These are phyloP conservation scores for Dorcus hopei DNA, from an alignment of 2,888 invertebrate species.

Conservation along the genomic window DNA sequence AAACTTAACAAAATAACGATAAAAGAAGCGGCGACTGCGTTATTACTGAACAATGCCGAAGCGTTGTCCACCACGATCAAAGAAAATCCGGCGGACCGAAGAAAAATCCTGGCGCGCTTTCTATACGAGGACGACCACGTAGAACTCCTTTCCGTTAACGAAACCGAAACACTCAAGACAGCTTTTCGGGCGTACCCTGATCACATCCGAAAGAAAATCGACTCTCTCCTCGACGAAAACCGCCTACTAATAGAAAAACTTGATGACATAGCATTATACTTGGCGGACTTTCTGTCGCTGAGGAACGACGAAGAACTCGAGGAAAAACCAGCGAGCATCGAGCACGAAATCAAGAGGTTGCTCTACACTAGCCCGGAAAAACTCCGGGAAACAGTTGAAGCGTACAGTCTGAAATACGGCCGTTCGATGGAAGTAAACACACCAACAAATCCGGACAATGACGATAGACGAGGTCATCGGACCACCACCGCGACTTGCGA, in stretches of 20 bases:
- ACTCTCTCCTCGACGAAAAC: neutral
- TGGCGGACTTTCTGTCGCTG: conserved; percentile 7
- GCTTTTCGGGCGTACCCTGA: neutral
- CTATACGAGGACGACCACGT: neutral
- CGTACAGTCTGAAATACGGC: neutral
- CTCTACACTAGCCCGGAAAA: conserved; percentile 6
- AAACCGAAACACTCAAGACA: neutral
- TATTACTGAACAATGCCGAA: conserved; percentile 4
- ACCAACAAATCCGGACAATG: too few relatives aligned
- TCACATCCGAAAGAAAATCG: neutral
- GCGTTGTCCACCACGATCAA: conserved; percentile 3
- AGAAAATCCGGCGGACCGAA: conserved; percentile 5
- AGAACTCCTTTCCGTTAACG: neutral
- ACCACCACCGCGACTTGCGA: too few relatives aligned
- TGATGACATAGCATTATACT: conserved; percentile 5
- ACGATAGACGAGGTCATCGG: too few relatives aligned
- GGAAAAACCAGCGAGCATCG: neutral
- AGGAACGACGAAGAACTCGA: neutral
- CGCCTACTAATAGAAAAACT: neutral
- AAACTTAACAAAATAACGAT: neutral
- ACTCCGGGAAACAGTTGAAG: neutral
- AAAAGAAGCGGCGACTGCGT: neutral
- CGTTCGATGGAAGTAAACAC: too few relatives aligned
- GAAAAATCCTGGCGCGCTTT: neutral
- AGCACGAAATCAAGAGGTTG: conserved; percentile 6